These are phyloP conservation scores for Diuraphis noxia DNA, from an alignment of 1,140 invertebrate species.

Conservation along the genomic window DNA sequence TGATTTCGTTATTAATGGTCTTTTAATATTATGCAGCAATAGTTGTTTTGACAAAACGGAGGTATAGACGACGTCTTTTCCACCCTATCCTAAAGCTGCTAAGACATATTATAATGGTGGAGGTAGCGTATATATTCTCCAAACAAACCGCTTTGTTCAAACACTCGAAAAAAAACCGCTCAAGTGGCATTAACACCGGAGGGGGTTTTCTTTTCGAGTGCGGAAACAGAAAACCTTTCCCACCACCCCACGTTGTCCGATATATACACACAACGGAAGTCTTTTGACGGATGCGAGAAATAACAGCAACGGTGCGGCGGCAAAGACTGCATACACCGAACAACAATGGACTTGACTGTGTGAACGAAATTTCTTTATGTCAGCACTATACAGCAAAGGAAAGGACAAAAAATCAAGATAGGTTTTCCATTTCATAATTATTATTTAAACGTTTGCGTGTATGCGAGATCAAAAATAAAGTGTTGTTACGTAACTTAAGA, in stretches of 20 bases:
- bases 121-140: neutral
- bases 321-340: neutral
- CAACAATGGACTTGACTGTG: conserved; percentile 31
- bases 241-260: neutral
- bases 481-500: neutral
- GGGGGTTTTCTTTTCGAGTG: conserved; percentile 43
- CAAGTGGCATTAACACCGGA: conserved; percentile 42
- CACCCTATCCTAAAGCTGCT: neutral
- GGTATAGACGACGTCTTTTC: neutral
- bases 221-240: conserved; percentile 28
- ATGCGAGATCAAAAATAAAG: neutral
- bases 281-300: conserved; percentile 32
- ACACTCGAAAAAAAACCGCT: conserved; percentile 46
- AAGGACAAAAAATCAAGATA: too few relatives aligned
- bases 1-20: neutral
- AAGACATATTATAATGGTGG: neutral
- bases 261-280: conserved; percentile 33
- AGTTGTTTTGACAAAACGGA: conserved; percentile 38
- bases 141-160: conserved; percentile 53
- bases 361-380: neutral
- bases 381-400: neutral
- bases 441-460: neutral
- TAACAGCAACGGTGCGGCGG: neutral
- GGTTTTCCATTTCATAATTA: neutral
- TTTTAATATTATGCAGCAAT: conserved; percentile 9